A percentile compares a stretch with the other conserved stretches of the same genome.
phyloP scores from a whole-genome alignment of 2,113 vertebrate genomes.

The Odobenus rosmarus region DNA sequence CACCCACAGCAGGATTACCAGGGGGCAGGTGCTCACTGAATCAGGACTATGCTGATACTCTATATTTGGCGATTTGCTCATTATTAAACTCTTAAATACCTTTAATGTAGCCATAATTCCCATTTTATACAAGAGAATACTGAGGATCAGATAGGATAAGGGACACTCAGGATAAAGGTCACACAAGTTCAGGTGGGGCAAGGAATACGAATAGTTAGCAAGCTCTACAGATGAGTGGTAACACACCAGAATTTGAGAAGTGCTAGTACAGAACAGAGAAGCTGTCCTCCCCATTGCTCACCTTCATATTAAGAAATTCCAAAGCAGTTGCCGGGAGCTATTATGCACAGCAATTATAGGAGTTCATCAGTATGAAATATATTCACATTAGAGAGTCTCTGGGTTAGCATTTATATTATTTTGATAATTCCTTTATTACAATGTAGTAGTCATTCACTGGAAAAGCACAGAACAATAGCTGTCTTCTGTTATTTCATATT shows the following conservation, averaged over 20 bases:
- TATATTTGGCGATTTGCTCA: background rate
- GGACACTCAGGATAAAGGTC: background rate
- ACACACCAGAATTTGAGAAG: background rate
- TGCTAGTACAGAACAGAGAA: background rate
- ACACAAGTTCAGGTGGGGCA: background rate
- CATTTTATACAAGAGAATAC: background rate
- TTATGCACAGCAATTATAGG: constrained; percentile 46
- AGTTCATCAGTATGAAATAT: constrained; percentile 55
- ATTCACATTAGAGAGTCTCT: constrained; percentile 39
- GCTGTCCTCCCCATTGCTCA: background rate
- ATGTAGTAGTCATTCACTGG: constrained; percentile 29
- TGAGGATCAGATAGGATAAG: background rate
- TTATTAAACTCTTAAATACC: background rate
- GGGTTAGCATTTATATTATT: constrained; percentile 58
- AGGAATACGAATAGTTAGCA: background rate
- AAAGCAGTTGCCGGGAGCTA: background rate
- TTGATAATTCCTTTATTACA: constrained; percentile 58
- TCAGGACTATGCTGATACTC: background rate
- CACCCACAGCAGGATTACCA: background rate
- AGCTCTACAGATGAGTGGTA: background rate
- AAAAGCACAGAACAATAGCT: constrained; percentile 54
- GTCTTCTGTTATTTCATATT: constrained; percentile 60
- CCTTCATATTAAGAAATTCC: constrained; percentile 46
- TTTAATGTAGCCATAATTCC: background rate
- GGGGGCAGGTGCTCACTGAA: fast-evolving